Conservation (phyloP, 2,888 invertebrate species). For the Ligdia adustata region DNA sequence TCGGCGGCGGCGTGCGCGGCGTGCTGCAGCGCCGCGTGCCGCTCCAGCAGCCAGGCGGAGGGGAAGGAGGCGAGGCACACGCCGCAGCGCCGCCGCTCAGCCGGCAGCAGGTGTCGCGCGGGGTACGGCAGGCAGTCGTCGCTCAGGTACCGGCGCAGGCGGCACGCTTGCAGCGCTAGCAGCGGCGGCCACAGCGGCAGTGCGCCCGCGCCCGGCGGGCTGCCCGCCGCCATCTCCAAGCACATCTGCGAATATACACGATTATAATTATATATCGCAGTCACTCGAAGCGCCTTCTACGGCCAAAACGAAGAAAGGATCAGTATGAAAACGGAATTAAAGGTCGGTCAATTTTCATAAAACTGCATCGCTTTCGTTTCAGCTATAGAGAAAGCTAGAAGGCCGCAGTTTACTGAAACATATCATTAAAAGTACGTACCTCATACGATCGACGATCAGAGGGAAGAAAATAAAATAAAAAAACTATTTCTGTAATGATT, state of each 20-base stretch:
- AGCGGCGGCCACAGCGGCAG: slow-evolving; percentile 77
- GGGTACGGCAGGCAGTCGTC: slow-evolving; percentile 80
- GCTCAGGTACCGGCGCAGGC: slow-evolving; percentile 76
- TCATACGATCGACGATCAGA: background rate
- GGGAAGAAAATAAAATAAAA: slow-evolving; percentile 47
- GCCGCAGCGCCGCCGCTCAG: slow-evolving; percentile 87
- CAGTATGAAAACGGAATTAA: too few relatives aligned
- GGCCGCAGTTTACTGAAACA: background rate
- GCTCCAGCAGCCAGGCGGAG: slow-evolving; percentile 93
- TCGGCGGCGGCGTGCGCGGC: slow-evolving; percentile 86
- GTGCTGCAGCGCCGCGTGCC: slow-evolving; percentile 93
- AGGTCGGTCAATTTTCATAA: too few relatives aligned
- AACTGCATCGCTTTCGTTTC: background rate
- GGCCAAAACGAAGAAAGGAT: too few relatives aligned
- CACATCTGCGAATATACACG: slow-evolving; percentile 69
- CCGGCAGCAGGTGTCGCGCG: slow-evolving; percentile 62
- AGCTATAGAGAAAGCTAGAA: background rate
- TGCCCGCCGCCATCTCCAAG: slow-evolving; percentile 70
- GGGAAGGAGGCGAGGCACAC: slow-evolving; percentile 95
- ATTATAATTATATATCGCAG: too few relatives aligned
- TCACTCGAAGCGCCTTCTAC: too few relatives aligned
- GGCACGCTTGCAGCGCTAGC: slow-evolving; percentile 75
- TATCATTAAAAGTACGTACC: slow-evolving; percentile 25
- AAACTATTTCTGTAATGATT: slow-evolving; percentile 76
- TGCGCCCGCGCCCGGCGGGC: slow-evolving; percentile 51